Base-by-base conservation (phyloP, 2,888 invertebrate species). In the Dendrolimus pini region DNA sequence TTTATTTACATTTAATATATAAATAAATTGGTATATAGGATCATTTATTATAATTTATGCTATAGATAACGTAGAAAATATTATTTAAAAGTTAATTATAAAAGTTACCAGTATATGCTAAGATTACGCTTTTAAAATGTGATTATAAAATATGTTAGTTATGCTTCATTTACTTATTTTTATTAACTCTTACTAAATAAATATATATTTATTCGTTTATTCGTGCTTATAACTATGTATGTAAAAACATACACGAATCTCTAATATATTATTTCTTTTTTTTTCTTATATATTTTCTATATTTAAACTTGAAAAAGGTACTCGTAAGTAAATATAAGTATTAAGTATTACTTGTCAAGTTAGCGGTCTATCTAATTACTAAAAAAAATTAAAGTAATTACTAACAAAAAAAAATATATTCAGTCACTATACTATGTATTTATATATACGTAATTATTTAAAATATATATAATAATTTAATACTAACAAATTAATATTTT, bases 141-240 rank as follows among this genome's bases (percentile, higher is more conserved):
- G 47, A 47, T 66, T 56, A 67, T 56, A 53, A 54, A 54, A 41
- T 54, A 10, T 55, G 54, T 54, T 41, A 59, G 55, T 66, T 10
- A 7, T 60, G 41, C 58, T 55, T 56, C 18, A 52, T 57, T 53
- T 55, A 41, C 55, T 53, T 55, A 42, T 58, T 56, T 54, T 41
- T 56, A 52, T 55, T 55, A 56, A 7, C 9, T 55, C 53, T 55
- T 56, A 56, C 54, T 56, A 52, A 55, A 30, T 30, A 30, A 30
- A 30, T 30, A 30, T 30, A 6, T 30, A 30, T 30, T 30, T 30
- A 30, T 30, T 30, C 30, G 6, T 30, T 30, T 30, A 30, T 30
- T 55, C 53, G 54, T 56, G 6, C 41, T 14, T 56, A 54, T 53
- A 41, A 47, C 18, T 58, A 56, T 57, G 30, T 54, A 54, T 57